phyloP scores from a whole-genome alignment of 35 echinoderm and acorn worm genomes.

The Stichopus chloronotus region DNA sequence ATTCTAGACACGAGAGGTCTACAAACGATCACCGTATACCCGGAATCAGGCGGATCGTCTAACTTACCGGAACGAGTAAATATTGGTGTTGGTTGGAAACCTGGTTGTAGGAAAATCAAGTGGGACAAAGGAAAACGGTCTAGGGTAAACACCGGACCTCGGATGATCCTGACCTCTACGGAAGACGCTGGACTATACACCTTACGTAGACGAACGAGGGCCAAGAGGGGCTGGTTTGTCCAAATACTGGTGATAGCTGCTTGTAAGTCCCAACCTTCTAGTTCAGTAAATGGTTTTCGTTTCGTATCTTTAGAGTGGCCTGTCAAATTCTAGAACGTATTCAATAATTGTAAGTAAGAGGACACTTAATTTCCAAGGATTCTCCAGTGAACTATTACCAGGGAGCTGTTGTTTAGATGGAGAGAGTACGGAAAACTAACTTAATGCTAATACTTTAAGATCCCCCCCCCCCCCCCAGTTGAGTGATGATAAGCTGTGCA shows the following conservation, averaged over 20 bases:
- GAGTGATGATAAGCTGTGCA: too few relatives aligned
- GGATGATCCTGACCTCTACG: not conserved
- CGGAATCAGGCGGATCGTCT: not conserved
- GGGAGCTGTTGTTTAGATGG: too few relatives aligned
- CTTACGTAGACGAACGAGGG: not conserved
- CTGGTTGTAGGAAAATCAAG: not conserved
- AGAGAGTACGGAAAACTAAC: too few relatives aligned
- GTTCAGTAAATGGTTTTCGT: too few relatives aligned
- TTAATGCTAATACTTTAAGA: too few relatives aligned
- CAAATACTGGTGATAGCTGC: constrained; percentile 12
- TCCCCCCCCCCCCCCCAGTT: too few relatives aligned
- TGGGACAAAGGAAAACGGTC: not conserved
- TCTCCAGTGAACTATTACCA: too few relatives aligned
- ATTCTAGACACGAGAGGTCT: not conserved
- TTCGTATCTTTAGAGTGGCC: too few relatives aligned
- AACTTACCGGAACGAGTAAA: not conserved
- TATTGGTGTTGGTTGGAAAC: constrained; percentile 4
- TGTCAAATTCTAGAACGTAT: too few relatives aligned
- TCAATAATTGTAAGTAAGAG: too few relatives aligned
- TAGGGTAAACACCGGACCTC: not conserved
- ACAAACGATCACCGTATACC: constrained; percentile 15
- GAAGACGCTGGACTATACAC: constrained; percentile 28
- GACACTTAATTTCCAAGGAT: too few relatives aligned
- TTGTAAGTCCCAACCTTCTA: not conserved
- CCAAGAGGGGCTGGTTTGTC: not conserved